Evolutionary conservation across 2,797 vertebrate genomes (phyloP).

Genomic region (Hydrocynus forskahlii): DNA sequence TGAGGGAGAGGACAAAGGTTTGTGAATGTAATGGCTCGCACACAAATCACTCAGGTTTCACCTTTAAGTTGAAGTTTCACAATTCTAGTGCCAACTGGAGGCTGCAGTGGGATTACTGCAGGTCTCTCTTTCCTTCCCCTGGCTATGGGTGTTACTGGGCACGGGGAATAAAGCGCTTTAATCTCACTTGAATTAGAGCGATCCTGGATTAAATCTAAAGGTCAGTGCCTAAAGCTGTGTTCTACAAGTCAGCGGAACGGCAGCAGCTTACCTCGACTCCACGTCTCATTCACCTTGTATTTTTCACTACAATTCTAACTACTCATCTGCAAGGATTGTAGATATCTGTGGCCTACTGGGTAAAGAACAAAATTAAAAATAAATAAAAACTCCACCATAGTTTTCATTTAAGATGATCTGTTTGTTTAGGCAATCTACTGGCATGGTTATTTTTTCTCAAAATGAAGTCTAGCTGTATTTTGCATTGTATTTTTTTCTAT

Average conservation of each 20-base stretch:
- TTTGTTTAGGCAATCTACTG: background rate
- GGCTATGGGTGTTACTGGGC: slow-evolving; percentile 47
- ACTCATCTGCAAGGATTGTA: background rate
- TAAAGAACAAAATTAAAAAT: background rate
- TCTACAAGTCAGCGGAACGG: slow-evolving; percentile 71
- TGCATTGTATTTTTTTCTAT: background rate
- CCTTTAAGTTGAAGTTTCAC: background rate
- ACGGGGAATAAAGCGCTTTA: slow-evolving; percentile 68
- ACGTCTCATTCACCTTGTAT: slow-evolving; percentile 13
- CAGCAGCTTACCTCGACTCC: slow-evolving; percentile 55
- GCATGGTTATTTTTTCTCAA: background rate
- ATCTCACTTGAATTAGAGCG: slow-evolving; percentile 79
- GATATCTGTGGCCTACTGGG: background rate
- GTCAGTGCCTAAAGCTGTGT: slow-evolving; percentile 74
- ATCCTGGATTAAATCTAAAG: slow-evolving; percentile 80
- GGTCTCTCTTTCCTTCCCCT: slow-evolving; percentile 41
- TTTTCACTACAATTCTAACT: slow-evolving; percentile 6
- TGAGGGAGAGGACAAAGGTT: background rate
- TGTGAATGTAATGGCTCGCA: background rate
- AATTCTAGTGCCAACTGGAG: slow-evolving; percentile 14
- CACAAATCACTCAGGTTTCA: background rate
- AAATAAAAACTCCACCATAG: no score
- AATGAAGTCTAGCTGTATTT: background rate
- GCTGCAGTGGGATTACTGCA: slow-evolving; percentile 46
- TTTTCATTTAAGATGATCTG: background rate